phyloP scores from a whole-genome alignment of 2,113 vertebrate species.

The Himantopus leucocephalus region DNA sequence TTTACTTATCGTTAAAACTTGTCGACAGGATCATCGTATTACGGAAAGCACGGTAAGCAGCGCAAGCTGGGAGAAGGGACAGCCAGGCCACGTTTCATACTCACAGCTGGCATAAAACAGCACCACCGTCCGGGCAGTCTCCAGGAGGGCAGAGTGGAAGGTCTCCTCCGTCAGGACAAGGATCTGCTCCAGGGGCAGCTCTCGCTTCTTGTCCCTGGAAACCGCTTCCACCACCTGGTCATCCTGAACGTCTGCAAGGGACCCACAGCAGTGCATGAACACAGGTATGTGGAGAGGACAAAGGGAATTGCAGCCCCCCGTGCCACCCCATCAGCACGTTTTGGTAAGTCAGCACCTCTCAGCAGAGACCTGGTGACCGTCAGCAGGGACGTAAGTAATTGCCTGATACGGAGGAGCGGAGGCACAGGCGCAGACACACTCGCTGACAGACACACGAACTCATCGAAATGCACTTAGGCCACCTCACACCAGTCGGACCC shows the following conservation, averaged over 20 bases:
- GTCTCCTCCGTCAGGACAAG: constrained; percentile 81
- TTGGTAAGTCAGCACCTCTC: not conserved
- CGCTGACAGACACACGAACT: not conserved
- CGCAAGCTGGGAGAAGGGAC: not conserved
- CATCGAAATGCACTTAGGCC: not conserved
- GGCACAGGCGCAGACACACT: not conserved
- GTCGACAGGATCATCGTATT: not conserved
- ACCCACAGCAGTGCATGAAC: not conserved
- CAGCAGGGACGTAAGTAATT: not conserved
- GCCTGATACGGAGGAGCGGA: accelerated
- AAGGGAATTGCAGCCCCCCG: not conserved
- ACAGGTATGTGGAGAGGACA: too few relatives aligned
- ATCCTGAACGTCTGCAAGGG: constrained; percentile 81
- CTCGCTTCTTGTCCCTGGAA: constrained; percentile 77
- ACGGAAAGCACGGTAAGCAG: not conserved
- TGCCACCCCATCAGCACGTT: not conserved
- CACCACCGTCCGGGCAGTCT: constrained; percentile 71
- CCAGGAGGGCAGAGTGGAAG: constrained; percentile 71
- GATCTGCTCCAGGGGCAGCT: constrained; percentile 75
- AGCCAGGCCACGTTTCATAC: constrained; percentile 28
- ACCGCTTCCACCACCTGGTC: constrained; percentile 88
- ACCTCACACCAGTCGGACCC: not conserved
- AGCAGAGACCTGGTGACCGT: not conserved
- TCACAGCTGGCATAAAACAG: constrained; percentile 93
- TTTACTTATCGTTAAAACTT: not conserved